Percentiles rank a stretch among this genome's conserved stretches.
Evolutionary conservation across 2,113 vertebrate species (phyloP).

Genomic region (Xenopus borealis): DNA sequence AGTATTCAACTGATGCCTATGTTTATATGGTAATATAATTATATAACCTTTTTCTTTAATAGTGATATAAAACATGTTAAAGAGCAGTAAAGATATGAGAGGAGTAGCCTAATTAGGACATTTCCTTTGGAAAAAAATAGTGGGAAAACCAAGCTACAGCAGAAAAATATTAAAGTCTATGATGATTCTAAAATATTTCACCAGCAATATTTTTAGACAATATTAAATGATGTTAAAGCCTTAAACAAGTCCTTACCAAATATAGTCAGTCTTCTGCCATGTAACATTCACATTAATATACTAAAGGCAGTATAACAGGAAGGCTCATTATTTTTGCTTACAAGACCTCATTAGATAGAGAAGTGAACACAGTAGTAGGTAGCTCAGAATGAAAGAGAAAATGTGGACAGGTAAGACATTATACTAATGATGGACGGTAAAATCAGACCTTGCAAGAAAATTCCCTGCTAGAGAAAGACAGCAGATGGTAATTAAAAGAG

Average conservation of each 20-base stretch:
- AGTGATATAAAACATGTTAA: constrained; percentile 20
- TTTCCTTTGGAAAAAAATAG: constrained; percentile 26
- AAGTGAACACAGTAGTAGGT: constrained; percentile 37
- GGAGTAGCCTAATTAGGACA: constrained; percentile 34
- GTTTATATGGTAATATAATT: constrained; percentile 3
- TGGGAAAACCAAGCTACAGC: constrained; percentile 26
- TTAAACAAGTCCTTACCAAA: constrained; percentile 24
- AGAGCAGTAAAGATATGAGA: constrained; percentile 7
- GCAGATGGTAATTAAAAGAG: constrained; percentile 26
- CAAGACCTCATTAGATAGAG: constrained; percentile 36
- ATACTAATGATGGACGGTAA: background rate
- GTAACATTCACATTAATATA: constrained; percentile 34
- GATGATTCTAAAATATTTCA: constrained; percentile 33
- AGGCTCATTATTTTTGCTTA: constrained; percentile 41
- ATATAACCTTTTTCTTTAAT: constrained; percentile 14
- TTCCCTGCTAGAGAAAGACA: constrained; percentile 6
- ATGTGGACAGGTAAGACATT: constrained; percentile 11
- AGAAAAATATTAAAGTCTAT: constrained; percentile 17
- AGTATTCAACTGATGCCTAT: background rate
- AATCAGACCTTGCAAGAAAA: constrained; percentile 4
- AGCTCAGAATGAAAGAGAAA: background rate
- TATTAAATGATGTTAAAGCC: constrained; percentile 33
- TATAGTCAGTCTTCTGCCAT: constrained; percentile 36
- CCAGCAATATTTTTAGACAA: constrained; percentile 24
- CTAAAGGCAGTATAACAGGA: constrained; percentile 32